Percentiles rank a stretch among this genome's conserved stretches.
These are phyloP conservation scores for Aleiodes leptofemur DNA, from an alignment of 2,888 invertebrate species.

Conservation along the genomic window DNA sequence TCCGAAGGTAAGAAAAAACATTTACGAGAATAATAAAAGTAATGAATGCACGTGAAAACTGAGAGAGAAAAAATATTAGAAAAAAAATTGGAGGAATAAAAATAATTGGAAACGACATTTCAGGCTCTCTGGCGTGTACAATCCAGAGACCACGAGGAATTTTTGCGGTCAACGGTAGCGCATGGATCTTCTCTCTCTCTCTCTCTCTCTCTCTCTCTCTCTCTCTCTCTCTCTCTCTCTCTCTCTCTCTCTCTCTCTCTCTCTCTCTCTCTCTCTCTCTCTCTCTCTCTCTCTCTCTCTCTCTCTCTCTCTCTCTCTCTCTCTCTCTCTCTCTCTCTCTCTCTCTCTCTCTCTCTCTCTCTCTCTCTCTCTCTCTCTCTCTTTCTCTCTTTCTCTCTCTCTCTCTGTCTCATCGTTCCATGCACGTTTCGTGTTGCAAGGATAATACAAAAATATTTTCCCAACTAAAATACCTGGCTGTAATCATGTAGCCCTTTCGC, in stretches of 20 bases:
- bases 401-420: neutral
- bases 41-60: neutral
- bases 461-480: conserved; percentile 4
- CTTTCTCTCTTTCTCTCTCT: neutral
- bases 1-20: conserved; percentile 1
- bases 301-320: neutral
- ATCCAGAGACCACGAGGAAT: conserved; percentile 30
- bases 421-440: neutral
- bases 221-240: neutral
- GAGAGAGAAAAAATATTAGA: conserved; percentile 36
- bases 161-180: conserved; percentile 33
- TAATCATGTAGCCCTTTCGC: conserved; percentile 43
- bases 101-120: conserved; percentile 48
- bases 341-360: neutral
- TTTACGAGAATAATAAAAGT: conserved; percentile 23
- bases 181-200: neutral
- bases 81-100: conserved; percentile 45
- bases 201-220: neutral
- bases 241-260: neutral
- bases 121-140: conserved; percentile 30
- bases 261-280: neutral
- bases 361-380: neutral
- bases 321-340: neutral
- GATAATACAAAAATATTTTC: conserved; percentile 19
- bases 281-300: neutral